Evolutionary conservation across 1,140 invertebrate species (phyloP).

Genomic region (Phortica variegata): DNA sequence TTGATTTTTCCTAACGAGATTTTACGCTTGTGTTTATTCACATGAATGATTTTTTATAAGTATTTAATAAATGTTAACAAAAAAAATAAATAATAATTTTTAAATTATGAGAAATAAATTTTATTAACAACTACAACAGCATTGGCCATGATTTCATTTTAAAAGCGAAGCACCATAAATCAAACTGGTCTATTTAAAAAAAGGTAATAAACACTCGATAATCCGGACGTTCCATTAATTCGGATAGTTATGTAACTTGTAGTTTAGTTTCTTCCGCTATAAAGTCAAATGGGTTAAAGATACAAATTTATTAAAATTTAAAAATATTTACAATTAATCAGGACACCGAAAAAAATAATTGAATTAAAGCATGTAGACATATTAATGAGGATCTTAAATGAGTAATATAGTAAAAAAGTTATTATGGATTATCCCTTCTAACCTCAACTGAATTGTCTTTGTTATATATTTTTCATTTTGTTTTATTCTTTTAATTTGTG

Average conservation of each 20-base stretch:
- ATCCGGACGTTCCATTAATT: slow-evolving; percentile 28
- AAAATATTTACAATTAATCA: slow-evolving; percentile 35
- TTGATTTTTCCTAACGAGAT: slow-evolving; percentile 43
- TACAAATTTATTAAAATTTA: not conserved
- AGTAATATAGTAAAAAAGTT: no score
- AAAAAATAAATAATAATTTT: slow-evolving; percentile 15
- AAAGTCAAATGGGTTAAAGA: slow-evolving; percentile 5
- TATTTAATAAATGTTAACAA: not conserved
- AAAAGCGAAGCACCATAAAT: no score
- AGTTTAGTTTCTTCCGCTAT: slow-evolving; percentile 21
- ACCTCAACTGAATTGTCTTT: no score
- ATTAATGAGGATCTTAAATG: no score
- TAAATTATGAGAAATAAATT: slow-evolving; percentile 43
- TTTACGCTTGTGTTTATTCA: slow-evolving; percentile 12
- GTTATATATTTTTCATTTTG: no score
- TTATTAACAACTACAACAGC: slow-evolving; percentile 25
- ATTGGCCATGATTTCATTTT: slow-evolving; percentile 39
- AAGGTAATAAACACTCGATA: no score
- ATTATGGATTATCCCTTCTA: no score
- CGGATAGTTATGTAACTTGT: slow-evolving; percentile 15
- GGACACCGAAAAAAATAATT: no score
- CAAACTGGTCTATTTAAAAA: no score
- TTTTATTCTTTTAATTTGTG: no score
- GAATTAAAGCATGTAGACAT: no score
- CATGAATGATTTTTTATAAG: slow-evolving; percentile 15